Base-by-base conservation (phyloP, 2,888 invertebrate genomes). In the Sturmia bella region DNA sequence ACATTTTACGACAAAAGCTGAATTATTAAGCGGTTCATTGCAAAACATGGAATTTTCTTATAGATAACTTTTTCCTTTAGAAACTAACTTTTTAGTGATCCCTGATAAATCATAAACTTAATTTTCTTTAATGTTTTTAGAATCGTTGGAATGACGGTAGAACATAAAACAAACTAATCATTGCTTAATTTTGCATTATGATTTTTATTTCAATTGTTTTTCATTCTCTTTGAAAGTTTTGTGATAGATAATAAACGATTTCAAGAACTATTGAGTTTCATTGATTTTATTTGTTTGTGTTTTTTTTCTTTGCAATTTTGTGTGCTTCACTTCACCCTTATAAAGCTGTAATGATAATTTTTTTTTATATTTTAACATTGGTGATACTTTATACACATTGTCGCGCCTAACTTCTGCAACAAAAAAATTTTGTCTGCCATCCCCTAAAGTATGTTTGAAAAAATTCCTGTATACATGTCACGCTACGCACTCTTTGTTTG, bases 401-500 rank as follows among this genome's bases (percentile, higher is more conserved):
- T 68, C 59, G 50, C 43, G n/a, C 43, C 43, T 50, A 43, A 75
- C 68, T 52, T 61, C 17, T 61, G 61, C 21, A 43, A 45, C 6
- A 61, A 54, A 3, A 32, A 32, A 21, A 19, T 19, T 54, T 32
- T 63, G 64, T 64, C 63, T 64, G 43, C 13, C 78, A 72, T 66
- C 70, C 78, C 78, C 52, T 66, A 66, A 78, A 66, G 41, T 72
- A 72, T 61, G 24, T 27, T 32, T 15, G 2, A 43, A 59, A 72
- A 57, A 72, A 66, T 66, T 72, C 39, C 66, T 66, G 72, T 78
- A 66, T 59, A 12, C 50, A 43, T 43, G 70, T 52, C 66, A 70
- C 17, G 70, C 57, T 57, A 78, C 52, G 59, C 72, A 72, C 66
- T 59, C 50, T 56, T 70, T 72, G 57, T 64, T 77, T 13, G 1